Conservation (phyloP, 1,140 invertebrate species). For the Telenomus remus region DNA sequence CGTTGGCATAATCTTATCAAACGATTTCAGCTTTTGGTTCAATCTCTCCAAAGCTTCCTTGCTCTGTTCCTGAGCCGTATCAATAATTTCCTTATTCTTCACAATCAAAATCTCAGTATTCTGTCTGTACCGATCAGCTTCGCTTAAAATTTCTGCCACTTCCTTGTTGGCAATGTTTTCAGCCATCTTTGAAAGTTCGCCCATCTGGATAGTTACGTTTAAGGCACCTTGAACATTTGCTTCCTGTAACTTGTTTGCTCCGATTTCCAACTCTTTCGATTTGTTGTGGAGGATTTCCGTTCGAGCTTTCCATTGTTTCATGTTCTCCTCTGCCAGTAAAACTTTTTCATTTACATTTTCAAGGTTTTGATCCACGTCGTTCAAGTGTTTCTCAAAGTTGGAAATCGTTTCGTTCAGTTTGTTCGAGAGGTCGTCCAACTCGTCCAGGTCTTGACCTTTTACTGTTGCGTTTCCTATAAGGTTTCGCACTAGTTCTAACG, state of each 20-base stretch:
- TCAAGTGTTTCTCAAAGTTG: constrained; percentile 76
- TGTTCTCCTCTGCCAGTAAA: constrained; percentile 83
- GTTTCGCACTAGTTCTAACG: constrained; percentile 85
- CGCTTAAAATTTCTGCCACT: constrained; percentile 77
- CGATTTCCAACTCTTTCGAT: constrained; percentile 85
- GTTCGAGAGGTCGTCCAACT: constrained; percentile 77
- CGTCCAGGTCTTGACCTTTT: constrained; percentile 84
- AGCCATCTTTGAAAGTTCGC: constrained; percentile 81
- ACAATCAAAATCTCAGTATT: constrained; percentile 87
- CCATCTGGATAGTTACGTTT: constrained; percentile 90
- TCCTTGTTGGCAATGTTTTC: constrained; percentile 79
- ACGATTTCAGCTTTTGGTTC: constrained; percentile 79
- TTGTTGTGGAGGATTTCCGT: constrained; percentile 83
- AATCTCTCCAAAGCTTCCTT: constrained; percentile 81
- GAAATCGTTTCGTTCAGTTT: constrained; percentile 77
- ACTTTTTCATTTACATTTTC: constrained; percentile 87
- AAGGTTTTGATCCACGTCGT: constrained; percentile 79
- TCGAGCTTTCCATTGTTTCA: constrained; percentile 84
- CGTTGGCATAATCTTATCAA: constrained; percentile 85
- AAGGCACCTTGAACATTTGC: constrained; percentile 95
- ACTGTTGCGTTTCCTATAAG: constrained; percentile 86
- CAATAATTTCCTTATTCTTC: constrained; percentile 81
- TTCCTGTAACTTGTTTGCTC: constrained; percentile 94
- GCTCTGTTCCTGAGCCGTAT: constrained; percentile 82
- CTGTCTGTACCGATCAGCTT: constrained; percentile 88